Conservation (phyloP, 2,888 invertebrate species). For the Tipula unca region DNA sequence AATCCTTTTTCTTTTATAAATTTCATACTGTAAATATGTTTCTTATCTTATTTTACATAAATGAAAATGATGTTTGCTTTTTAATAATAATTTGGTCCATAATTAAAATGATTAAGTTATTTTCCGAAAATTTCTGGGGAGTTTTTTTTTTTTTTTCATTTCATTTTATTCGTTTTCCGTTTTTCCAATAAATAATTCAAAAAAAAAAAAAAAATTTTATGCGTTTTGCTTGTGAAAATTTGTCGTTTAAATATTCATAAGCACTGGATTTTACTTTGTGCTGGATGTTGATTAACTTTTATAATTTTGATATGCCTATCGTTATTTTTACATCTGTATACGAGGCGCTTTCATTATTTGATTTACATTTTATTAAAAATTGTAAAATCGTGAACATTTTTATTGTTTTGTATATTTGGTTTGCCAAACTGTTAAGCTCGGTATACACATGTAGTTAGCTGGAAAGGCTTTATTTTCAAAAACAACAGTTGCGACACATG, state of each 20-base stretch:
- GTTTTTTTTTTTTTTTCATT: not conserved
- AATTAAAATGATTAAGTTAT: not conserved
- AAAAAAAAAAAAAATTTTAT: not conserved
- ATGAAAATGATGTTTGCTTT: not conserved
- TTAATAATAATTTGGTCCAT: not conserved
- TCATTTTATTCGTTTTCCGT: not conserved
- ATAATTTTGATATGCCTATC: not conserved
- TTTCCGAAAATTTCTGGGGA: not conserved
- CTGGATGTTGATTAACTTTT: constrained; percentile 14
- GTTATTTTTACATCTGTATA: not conserved
- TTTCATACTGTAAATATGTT: not conserved
- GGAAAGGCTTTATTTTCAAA: no score
- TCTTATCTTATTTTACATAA: not conserved
- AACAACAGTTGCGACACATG: no score
- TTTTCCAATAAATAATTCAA: constrained; percentile 4
- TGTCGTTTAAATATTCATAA: constrained; percentile 3
- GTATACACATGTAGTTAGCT: no score
- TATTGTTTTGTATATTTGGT: not conserved
- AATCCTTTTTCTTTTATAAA: not conserved
- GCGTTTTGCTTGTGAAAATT: not conserved
- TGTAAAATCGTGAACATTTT: not conserved
- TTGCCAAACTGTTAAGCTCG: not conserved
- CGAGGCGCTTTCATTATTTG: not conserved
- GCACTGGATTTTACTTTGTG: not conserved
- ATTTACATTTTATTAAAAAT: not conserved